These are phyloP conservation scores for Stenodema calcarata DNA, from an alignment of 2,888 invertebrate genomes.

Conservation along the genomic window DNA sequence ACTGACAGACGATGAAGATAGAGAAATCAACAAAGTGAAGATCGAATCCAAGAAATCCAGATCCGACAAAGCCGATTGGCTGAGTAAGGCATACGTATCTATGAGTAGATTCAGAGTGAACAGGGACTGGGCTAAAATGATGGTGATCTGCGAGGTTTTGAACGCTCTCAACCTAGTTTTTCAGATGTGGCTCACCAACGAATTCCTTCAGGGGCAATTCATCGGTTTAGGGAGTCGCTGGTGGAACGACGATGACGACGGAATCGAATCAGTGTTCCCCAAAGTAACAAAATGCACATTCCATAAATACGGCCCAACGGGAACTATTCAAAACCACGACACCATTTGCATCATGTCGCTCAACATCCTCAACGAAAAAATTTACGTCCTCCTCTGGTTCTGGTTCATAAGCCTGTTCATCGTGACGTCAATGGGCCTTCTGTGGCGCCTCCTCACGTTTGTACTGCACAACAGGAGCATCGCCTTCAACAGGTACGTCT, in stretches of 20 bases:
- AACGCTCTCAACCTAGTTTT: slow-evolving; percentile 79
- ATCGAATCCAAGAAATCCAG: slow-evolving; percentile 70
- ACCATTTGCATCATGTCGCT: slow-evolving; percentile 89
- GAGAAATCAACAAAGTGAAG: slow-evolving; percentile 82
- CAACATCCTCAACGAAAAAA: slow-evolving; percentile 91
- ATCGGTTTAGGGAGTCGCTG: slow-evolving; percentile 74
- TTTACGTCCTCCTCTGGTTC: slow-evolving; percentile 86
- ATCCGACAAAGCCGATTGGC: slow-evolving; percentile 28
- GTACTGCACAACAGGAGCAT: slow-evolving; percentile 66
- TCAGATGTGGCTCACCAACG: slow-evolving; percentile 78
- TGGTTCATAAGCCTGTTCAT: slow-evolving; percentile 76
- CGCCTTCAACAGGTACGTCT: slow-evolving; percentile 69
- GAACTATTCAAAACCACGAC: slow-evolving; percentile 83
- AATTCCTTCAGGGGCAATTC: slow-evolving; percentile 79
- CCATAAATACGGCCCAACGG: slow-evolving; percentile 86
- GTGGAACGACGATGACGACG: slow-evolving; percentile 80
- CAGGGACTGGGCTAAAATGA: slow-evolving; percentile 77
- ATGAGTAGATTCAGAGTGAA: slow-evolving; percentile 68
- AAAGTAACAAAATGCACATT: slow-evolving; percentile 91
- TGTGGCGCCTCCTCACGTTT: slow-evolving; percentile 79
- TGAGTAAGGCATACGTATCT: slow-evolving; percentile 41
- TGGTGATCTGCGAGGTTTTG: slow-evolving; percentile 79
- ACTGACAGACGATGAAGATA: slow-evolving; percentile 77
- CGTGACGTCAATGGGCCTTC: slow-evolving; percentile 76
- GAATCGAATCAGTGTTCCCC: slow-evolving; percentile 84